Evolutionary conservation across 1,140 invertebrate genomes (phyloP).

Genomic region (Drosophila persimilis): DNA sequence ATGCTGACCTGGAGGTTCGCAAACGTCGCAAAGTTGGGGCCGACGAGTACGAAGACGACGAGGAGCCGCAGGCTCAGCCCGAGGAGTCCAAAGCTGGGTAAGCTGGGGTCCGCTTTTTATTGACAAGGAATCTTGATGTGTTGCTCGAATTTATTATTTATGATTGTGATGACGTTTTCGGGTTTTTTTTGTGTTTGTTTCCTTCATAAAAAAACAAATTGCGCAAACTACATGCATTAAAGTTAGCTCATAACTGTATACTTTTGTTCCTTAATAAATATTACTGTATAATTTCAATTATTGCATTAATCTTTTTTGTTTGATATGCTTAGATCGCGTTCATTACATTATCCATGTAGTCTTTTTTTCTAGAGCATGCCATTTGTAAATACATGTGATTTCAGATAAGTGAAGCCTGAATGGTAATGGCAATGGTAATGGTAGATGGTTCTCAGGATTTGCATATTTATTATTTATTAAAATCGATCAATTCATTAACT

Average conservation of each 20-base stretch:
- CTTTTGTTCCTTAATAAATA: slow-evolving; percentile 77
- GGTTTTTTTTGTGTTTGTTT: slow-evolving; percentile 38
- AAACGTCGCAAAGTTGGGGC: slow-evolving; percentile 67
- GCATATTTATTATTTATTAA: slow-evolving; percentile 23
- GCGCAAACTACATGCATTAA: slow-evolving; percentile 55
- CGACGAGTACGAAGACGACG: slow-evolving; percentile 71
- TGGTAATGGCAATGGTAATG: slow-evolving; percentile 17
- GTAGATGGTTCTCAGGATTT: slow-evolving; percentile 25
- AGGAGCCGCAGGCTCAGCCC: slow-evolving; percentile 36
- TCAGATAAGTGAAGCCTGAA: slow-evolving; percentile 16
- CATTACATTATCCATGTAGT: slow-evolving; percentile 25
- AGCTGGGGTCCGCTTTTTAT: slow-evolving; percentile 48
- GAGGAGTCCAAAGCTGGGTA: slow-evolving; percentile 76
- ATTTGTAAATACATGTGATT: slow-evolving; percentile 44
- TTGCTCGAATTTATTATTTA: slow-evolving; percentile 61
- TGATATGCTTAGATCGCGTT: slow-evolving; percentile 25
- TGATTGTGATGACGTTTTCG: slow-evolving; percentile 14
- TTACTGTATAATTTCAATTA: slow-evolving; percentile 56
- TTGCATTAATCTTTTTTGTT: slow-evolving; percentile 62
- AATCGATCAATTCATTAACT: too few relatives aligned
- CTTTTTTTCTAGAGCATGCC: slow-evolving; percentile 31
- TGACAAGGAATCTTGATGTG: slow-evolving; percentile 46
- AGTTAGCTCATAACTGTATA: slow-evolving; percentile 65
- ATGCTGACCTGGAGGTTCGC: slow-evolving; percentile 73
- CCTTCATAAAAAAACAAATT: slow-evolving; percentile 12